These are phyloP conservation scores for Chalcosyrphus nemorum DNA, from an alignment of 2,888 invertebrate genomes.

Conservation along the genomic window DNA sequence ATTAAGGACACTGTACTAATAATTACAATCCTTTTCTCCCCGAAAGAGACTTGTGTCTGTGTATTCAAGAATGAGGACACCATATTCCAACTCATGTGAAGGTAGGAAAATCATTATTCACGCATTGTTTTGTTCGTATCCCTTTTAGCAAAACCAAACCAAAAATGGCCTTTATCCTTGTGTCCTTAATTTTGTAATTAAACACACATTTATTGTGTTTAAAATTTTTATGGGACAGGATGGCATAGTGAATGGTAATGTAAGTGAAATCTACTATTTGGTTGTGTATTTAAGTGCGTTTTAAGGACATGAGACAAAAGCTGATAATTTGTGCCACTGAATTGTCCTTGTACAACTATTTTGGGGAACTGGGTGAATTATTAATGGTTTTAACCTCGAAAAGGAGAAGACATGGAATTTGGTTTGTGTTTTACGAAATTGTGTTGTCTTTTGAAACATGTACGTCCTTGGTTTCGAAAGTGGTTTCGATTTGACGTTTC, in stretches of 20 bases:
- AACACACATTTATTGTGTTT: constrained; percentile 62
- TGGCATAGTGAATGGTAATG: constrained; percentile 5
- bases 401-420: neutral
- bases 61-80: constrained; percentile 12
- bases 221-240: constrained; percentile 33
- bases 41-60: neutral
- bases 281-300: constrained; percentile 31
- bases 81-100: constrained; percentile 7
- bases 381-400: neutral
- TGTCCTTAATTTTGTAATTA: constrained; percentile 60
- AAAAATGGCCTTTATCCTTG: constrained; percentile 51
- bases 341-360: constrained; percentile 28
- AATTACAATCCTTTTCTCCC: constrained; percentile 43
- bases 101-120: constrained; percentile 58
- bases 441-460: neutral
- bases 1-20: constrained; percentile 60
- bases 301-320: neutral
- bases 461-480: no score
- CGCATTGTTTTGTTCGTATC: constrained; percentile 38
- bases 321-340: constrained; percentile 9
- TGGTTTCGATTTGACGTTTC: no score
- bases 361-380: constrained; percentile 19
- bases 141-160: constrained; percentile 26
- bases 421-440: neutral
- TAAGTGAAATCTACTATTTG: constrained; percentile 38